Evolutionary conservation across 2,888 invertebrate genomes (phyloP).

Genomic region (Macrostomum cliftonense): DNA sequence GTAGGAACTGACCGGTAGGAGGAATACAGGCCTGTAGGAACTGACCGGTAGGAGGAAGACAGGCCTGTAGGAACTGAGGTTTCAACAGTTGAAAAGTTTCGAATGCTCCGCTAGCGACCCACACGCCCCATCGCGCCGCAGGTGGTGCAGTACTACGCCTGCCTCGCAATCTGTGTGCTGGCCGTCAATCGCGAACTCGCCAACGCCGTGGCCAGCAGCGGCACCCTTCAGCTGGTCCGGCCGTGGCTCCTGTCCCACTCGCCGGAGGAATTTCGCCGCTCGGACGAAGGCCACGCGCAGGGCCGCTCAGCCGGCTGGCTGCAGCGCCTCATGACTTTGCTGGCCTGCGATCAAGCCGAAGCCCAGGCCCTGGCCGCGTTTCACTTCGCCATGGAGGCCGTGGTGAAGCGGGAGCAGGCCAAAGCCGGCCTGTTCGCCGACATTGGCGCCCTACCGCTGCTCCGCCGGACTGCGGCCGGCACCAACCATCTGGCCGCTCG

Average conservation of each 20-base stretch:
- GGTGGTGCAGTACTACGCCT: conserved; percentile 61
- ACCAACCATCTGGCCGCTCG: conserved; percentile 92
- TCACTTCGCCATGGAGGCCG: conserved; percentile 95
- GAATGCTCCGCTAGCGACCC: conserved; percentile 56
- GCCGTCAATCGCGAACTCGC: conserved; percentile 85
- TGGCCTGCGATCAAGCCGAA: conserved; percentile 81
- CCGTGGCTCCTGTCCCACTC: conserved; percentile 84
- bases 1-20: no score
- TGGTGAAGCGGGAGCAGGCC: conserved; percentile 58
- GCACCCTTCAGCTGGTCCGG: conserved; percentile 84
- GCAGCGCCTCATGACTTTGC: conserved; percentile 69
- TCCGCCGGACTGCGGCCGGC: conserved; percentile 86
- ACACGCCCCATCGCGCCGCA: conserved; percentile 67
- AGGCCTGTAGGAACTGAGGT: no score
- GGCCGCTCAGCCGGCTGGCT: conserved; percentile 90
- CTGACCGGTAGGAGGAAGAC: no score
- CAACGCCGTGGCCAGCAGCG: conserved; percentile 79
- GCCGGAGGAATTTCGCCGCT: conserved; percentile 72
- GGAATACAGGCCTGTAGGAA: no score
- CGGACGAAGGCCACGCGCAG: conserved; percentile 61
- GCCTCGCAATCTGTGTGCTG: conserved; percentile 81
- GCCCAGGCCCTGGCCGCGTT: conserved; percentile 88
- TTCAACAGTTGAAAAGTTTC: no score
- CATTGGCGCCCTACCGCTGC: conserved; percentile 78
- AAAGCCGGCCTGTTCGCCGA: conserved; percentile 53